Base-by-base conservation (phyloP, 2,113 vertebrate genomes). In the Muscicapa adusta region DNA sequence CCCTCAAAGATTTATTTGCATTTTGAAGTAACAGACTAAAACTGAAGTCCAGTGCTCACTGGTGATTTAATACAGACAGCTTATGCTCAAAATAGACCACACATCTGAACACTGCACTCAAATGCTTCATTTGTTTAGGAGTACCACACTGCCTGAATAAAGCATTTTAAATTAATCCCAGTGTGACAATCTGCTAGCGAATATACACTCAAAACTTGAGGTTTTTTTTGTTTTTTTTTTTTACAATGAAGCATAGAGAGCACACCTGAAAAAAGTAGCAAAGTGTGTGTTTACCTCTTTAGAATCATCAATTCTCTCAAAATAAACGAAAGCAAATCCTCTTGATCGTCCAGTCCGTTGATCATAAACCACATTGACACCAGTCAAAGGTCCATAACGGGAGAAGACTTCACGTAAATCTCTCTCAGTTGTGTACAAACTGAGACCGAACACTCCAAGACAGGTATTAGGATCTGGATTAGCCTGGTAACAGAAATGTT, bases 281-380 rank as follows among this genome's bases (percentile, higher is more conserved):
- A 95, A 88, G 8, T 28, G 50, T 17, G 36, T 72, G 83, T 68
- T 89, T 98, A 99, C 99, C 99, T 99, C 99, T 95, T 99, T 99
- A 72, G 99, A 99, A 95, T 99, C 98, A 57, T 99, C 98, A 73
- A 99, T 98, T 95, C 98, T 98, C 94, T 99, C 98, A 91, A 99
- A 99, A 97, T 99, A 99, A 95, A 99, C 98, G 6, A 99, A 99
- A 66, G 98, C 98, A 95, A 99, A 99, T 96, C 99, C 99, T 68
- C 99, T 98, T 75, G 99, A 99, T 70, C 99, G 97, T 18, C 99
- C 98, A 18, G 99, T 99, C 80, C 99, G 98, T 70, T 99, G 99
- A 97, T 99, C 99, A 66, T 99, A 99, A 88, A 99, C 99, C 42
- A 99, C 99, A 63, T 99, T 99, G 96, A 99, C 99, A 61, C 98